These are phyloP conservation scores for Caenorhabditis auriculariae DNA, from an alignment of 2,888 invertebrate species.

Conservation along the genomic window DNA sequence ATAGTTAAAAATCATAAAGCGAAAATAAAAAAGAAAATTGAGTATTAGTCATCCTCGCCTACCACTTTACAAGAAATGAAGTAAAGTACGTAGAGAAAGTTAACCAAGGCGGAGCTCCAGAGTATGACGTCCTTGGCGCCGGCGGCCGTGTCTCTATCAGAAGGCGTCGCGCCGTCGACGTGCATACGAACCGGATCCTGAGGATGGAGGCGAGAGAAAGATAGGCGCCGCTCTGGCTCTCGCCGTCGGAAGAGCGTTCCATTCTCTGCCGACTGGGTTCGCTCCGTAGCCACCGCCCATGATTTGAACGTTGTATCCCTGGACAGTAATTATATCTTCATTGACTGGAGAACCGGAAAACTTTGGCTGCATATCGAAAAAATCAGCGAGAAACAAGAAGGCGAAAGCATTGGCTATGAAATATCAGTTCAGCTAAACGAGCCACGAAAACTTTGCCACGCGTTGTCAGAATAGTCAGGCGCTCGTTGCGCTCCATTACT, in stretches of 20 bases:
- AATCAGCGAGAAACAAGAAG: too few species aligned
- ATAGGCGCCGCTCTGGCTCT: constrained; percentile 3
- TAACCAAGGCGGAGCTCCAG: constrained; percentile 21
- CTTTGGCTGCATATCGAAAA: too few species aligned
- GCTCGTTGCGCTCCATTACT: too few species aligned
- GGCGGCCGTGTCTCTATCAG: neutral
- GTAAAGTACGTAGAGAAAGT: constrained; percentile 25
- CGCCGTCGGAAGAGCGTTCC: too few species aligned
- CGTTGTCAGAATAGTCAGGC: too few species aligned
- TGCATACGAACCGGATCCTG: constrained; percentile 6
- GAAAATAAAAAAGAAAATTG: too few species aligned
- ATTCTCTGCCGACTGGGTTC: constrained; percentile 2
- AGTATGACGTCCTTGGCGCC: constrained; percentile 8
- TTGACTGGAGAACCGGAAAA: too few species aligned
- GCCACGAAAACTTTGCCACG: too few species aligned
- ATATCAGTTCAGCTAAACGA: too few species aligned
- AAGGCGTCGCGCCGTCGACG: constrained; percentile 4
- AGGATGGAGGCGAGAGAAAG: constrained; percentile 13
- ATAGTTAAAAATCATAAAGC: too few species aligned
- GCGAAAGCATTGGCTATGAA: too few species aligned
- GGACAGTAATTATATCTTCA: too few species aligned
- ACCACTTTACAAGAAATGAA: constrained; percentile 28
- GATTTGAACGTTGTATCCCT: constrained; percentile 41
- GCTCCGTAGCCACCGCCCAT: constrained; percentile 23
- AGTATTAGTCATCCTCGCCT: constrained; percentile 13